Conservation (phyloP, 2,797 vertebrate species). For the Hyperoplus lanceolatus region DNA sequence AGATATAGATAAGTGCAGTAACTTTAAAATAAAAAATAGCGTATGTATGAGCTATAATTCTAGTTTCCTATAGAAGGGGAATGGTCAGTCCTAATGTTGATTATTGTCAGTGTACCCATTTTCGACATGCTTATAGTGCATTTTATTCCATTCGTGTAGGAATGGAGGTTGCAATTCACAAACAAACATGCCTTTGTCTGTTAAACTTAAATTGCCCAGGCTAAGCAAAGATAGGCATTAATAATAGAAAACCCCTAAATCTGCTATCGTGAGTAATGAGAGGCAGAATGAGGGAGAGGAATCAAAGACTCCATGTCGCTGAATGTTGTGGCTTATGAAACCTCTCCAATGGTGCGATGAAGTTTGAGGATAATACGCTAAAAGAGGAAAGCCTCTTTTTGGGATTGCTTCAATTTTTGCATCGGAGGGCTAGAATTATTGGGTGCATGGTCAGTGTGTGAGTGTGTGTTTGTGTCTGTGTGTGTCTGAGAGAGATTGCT, state of each 20-base stretch:
- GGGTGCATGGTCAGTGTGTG: slow-evolving; percentile 24
- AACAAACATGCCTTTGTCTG: background rate
- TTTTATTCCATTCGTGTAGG: background rate
- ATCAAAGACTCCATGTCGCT: slow-evolving; percentile 36
- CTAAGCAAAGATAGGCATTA: background rate
- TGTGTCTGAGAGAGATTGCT: background rate
- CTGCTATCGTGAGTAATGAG: slow-evolving; percentile 9
- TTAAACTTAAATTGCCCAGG: background rate
- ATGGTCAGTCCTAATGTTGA: background rate
- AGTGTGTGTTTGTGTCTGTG: background rate
- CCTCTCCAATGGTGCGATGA: slow-evolving; percentile 49
- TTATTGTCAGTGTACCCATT: background rate
- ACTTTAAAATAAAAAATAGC: background rate
- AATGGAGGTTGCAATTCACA: background rate
- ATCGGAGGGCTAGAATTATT: slow-evolving; percentile 37
- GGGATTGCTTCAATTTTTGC: slow-evolving; percentile 39
- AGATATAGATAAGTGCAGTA: background rate
- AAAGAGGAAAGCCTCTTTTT: slow-evolving; percentile 52
- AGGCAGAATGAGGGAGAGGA: background rate
- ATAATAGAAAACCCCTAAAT: background rate
- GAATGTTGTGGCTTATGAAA: slow-evolving; percentile 62
- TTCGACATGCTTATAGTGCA: background rate
- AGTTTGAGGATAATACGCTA: slow-evolving; percentile 47
- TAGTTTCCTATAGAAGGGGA: background rate
- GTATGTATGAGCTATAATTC: background rate